A percentile compares a stretch with the other conserved stretches of the same genome.
phyloP scores from a whole-genome alignment of 1,140 invertebrate species.

The Drosophila gunungcola region DNA sequence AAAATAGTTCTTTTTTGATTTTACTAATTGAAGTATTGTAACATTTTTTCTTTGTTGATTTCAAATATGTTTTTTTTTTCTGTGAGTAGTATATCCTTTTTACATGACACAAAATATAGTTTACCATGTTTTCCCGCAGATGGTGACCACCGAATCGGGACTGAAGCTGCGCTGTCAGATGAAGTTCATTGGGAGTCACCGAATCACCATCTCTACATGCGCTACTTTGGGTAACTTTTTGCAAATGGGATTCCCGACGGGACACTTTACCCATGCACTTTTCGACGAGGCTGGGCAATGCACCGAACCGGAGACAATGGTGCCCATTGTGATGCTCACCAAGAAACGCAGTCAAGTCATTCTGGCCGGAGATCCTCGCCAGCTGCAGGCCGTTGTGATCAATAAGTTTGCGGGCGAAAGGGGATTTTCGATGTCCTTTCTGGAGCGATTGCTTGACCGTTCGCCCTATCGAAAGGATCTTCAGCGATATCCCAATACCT shows the following conservation, averaged over 20 bases:
- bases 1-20: too few relatives aligned
- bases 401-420: constrained; percentile 88
- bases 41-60: too few relatives aligned
- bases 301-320: constrained; percentile 94
- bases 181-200: constrained; percentile 88
- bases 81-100: constrained; percentile 52
- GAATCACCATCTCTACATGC: constrained; percentile 94
- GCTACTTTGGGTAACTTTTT: constrained; percentile 89
- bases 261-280: constrained; percentile 94
- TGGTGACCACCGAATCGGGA: constrained; percentile 77
- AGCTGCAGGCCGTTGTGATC: constrained; percentile 93
- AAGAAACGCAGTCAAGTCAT: constrained; percentile 89
- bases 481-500: constrained; percentile 81
- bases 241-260: constrained; percentile 87
- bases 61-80: neutral
- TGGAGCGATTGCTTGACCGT: constrained; percentile 89
- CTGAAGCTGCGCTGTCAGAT: constrained; percentile 86
- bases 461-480: constrained; percentile 89
- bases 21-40: too few relatives aligned
- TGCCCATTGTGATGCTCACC: constrained; percentile 87
- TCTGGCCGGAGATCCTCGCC: constrained; percentile 95
- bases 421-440: constrained; percentile 89
- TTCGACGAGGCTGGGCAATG: constrained; percentile 97
- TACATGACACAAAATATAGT: neutral
- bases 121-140: constrained; percentile 23